A percentile compares a stretch with the other conserved stretches of the same genome.
phyloP scores from a whole-genome alignment of 1,140 invertebrate genomes.

The Pectinophora gossypiella region DNA sequence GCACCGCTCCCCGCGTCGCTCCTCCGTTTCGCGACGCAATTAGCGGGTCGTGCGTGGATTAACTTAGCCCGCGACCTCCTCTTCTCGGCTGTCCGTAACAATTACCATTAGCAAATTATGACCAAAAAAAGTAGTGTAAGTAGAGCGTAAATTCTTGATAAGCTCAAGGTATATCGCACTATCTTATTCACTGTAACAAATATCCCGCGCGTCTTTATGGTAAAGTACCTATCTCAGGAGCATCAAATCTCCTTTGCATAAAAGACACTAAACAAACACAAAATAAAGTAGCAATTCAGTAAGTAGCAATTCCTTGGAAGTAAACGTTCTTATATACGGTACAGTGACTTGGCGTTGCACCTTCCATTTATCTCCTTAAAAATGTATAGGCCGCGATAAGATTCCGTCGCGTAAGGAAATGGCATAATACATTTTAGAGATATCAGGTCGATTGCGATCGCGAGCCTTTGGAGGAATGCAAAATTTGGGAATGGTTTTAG shows the following conservation, averaged over 20 bases:
- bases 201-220: no score
- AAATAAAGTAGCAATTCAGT: background rate
- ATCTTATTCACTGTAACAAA: no score
- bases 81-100: no score
- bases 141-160: no score
- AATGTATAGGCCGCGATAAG: slow-evolving; percentile 43
- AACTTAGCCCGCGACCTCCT: no score
- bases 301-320: slow-evolving; percentile 1
- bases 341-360: slow-evolving; percentile 33
- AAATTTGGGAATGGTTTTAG: background rate
- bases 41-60: no score
- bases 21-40: no score
- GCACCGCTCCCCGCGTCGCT: no score
- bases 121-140: no score
- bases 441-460: slow-evolving; percentile 37
- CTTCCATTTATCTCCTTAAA: slow-evolving; percentile 45
- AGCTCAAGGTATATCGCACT: no score
- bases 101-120: no score
- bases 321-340: slow-evolving; percentile 7
- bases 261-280: background rate
- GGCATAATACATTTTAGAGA: slow-evolving; percentile 42
- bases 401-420: slow-evolving; percentile 32
- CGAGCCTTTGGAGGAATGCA: slow-evolving; percentile 8
- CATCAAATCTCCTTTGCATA: background rate
- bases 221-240: background rate